These are phyloP conservation scores for Oenanthe oenanthe DNA, from an alignment of 2,113 vertebrate species.

Conservation along the genomic window DNA sequence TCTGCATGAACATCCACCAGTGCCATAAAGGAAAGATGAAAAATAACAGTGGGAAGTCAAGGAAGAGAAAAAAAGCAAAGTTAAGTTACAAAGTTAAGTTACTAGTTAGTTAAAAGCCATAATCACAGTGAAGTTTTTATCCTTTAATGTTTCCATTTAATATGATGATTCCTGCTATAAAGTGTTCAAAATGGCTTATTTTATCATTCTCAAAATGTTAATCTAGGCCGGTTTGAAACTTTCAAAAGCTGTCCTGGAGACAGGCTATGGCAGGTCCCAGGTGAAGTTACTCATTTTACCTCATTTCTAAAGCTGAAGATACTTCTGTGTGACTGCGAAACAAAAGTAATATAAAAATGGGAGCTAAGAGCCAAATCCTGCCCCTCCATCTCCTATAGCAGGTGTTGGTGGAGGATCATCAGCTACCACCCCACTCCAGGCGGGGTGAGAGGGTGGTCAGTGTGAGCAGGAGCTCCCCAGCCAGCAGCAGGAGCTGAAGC, in stretches of 20 bases:
- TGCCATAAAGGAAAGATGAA: background rate
- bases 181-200: background rate
- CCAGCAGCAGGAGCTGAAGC: background rate
- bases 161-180: background rate
- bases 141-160: background rate
- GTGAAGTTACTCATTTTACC: background rate
- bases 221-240: background rate
- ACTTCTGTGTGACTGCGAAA: background rate
- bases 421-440: background rate
- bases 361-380: background rate
- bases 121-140: background rate
- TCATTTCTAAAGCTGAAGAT: background rate
- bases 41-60: background rate
- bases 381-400: background rate
- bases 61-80: background rate
- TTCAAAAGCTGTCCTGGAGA: background rate
- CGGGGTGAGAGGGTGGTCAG: background rate
- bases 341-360: background rate
- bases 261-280: background rate
- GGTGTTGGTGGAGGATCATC: background rate
- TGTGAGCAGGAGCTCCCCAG: background rate
- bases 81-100: too few species aligned
- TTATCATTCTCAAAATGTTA: background rate
- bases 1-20: background rate
- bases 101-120: background rate